phyloP scores from a whole-genome alignment of 2,113 vertebrate genomes.

The Hippocampus guttulatus region DNA sequence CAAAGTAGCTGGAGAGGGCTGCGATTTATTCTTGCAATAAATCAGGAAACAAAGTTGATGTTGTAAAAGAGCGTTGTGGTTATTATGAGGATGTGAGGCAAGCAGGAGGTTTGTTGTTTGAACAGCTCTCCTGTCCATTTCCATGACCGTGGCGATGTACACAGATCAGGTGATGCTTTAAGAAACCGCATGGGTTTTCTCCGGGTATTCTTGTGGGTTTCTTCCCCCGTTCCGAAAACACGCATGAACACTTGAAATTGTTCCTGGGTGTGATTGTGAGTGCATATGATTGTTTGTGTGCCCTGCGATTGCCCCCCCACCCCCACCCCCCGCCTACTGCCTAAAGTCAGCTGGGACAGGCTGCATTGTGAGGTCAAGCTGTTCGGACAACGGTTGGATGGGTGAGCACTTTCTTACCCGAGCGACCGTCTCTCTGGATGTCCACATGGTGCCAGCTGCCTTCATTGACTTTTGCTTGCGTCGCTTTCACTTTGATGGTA shows the following conservation, averaged over 20 bases:
- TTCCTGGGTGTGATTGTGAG: too few species aligned
- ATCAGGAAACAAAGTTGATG: slow-evolving; percentile 39
- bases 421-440: slow-evolving; percentile 93
- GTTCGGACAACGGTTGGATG: too few species aligned
- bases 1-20: slow-evolving; percentile 25
- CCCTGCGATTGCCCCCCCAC: too few species aligned
- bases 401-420: slow-evolving; percentile 72
- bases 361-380: too few species aligned
- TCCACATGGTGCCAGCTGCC: slow-evolving; percentile 97
- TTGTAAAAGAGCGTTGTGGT: slow-evolving; percentile 21
- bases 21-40: slow-evolving; percentile 34
- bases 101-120: slow-evolving; percentile 1
- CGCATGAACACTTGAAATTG: too few species aligned
- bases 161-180: neutral
- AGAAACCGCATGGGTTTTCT: too few species aligned
- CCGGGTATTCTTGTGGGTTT: too few species aligned
- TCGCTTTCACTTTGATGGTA: slow-evolving; percentile 96
- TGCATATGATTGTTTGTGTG: too few species aligned
- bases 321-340: too few species aligned
- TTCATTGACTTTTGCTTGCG: slow-evolving; percentile 92
- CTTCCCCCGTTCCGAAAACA: too few species aligned
- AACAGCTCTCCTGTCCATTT: neutral
- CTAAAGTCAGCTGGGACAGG: too few species aligned
- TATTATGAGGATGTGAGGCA: slow-evolving; percentile 6
- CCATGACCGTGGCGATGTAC: neutral